Base-by-base conservation (phyloP, 2,113 vertebrate species). In the Trichechus manatus region DNA sequence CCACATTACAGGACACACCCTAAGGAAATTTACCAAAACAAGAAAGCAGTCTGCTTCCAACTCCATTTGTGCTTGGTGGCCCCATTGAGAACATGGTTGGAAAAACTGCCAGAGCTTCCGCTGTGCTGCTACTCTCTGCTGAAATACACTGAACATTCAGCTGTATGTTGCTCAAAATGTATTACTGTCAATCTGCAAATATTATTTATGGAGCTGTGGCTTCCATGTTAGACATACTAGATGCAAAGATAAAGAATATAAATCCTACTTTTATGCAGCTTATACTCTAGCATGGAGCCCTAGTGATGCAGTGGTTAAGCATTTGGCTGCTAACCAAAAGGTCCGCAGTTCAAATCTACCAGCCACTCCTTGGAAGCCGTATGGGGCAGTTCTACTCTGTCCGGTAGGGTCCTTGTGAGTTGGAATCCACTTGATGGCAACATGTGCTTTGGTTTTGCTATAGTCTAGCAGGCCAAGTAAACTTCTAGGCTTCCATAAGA, bases 101-200 rank as follows among this genome's bases (percentile, higher is more conserved):
- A 95, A 77, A 82, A 23, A 89, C 31, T 89, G 80, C 56, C 89
- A 86, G 56, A 92, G 23, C 29, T 93, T 77, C 39, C 44, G 23
- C 9, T 64, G 27, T 82, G 42, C 29, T 91, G 42, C 29, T 91
- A 84, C 31, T 78, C 53, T 93, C 50, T 70, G 31, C 77, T 74
- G 87, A 90, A 96, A 90, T 88, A 75, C 23, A 61, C 25, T 59
- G 50, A 93, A 47, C 14, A 59, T 83, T 89, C 44, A 80, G 89
- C 33, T 94, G 27, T 2, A 27, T 66, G 61, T n/a, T 84, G 42
- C 31, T 89, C 5, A 44, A 19, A 90, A 70, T 4, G 79, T 93
- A 25, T 72, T 92, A 70, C 44, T 82, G 59, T 84, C 15, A 72
- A 50, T 64, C 93, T 93, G 22, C 7, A 59, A 87, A 36, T 86